These are phyloP conservation scores for Sminthopsis crassicaudata DNA, from an alignment of 2,113 vertebrate genomes.

Conservation along the genomic window DNA sequence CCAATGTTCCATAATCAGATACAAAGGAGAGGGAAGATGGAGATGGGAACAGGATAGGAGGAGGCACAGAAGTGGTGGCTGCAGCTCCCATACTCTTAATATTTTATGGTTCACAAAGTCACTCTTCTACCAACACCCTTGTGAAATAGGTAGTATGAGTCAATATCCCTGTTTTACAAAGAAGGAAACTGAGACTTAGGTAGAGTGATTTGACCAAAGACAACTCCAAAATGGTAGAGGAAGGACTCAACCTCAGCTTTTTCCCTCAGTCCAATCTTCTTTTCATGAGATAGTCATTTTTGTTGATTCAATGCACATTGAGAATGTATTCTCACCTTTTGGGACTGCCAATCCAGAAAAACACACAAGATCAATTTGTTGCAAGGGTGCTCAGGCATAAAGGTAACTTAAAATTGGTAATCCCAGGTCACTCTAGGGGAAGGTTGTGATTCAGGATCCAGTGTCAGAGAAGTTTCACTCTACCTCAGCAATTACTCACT, in stretches of 20 bases:
- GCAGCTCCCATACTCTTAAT: neutral
- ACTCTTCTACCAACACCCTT: neutral
- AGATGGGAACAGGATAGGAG: too few species aligned
- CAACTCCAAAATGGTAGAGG: neutral
- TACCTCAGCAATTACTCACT: neutral
- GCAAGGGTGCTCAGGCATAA: neutral
- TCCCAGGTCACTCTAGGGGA: neutral
- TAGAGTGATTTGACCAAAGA: too few species aligned
- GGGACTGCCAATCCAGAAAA: neutral
- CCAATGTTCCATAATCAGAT: neutral
- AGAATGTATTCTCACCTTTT: neutral
- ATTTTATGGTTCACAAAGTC: neutral
- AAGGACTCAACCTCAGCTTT: neutral
- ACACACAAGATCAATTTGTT: neutral
- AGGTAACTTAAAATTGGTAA: neutral
- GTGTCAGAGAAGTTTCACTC: neutral
- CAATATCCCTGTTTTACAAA: neutral
- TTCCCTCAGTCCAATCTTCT: neutral
- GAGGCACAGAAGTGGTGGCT: too few species aligned
- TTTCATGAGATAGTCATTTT: neutral
- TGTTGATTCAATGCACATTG: neutral
- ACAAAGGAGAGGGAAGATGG: neutral
- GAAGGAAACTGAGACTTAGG: neutral
- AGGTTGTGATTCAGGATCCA: neutral
- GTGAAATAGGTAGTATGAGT: neutral